Evolutionary conservation across 2,888 invertebrate genomes (phyloP).

Genomic region (Diaphora mendica): DNA sequence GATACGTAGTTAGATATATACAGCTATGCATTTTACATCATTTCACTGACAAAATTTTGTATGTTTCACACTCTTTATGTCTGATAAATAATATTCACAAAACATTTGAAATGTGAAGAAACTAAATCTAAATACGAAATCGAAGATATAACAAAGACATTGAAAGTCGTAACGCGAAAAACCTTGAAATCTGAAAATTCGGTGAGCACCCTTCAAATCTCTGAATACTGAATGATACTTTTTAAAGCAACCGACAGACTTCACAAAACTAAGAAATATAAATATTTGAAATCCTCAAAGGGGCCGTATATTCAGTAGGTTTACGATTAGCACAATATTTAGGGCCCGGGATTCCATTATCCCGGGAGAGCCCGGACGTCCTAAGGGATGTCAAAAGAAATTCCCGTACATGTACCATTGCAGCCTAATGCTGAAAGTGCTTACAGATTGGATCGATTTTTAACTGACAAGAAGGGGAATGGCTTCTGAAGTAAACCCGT

Average conservation of each 20-base stretch:
- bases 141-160: neutral
- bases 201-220: neutral
- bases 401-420: slow-evolving; percentile 54
- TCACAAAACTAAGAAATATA: neutral
- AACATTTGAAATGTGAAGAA: neutral
- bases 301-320: slow-evolving; percentile 21
- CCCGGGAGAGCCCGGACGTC: slow-evolving; percentile 60
- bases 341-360: slow-evolving; percentile 74
- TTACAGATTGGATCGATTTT: slow-evolving; percentile 7
- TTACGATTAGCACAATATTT: slow-evolving; percentile 66
- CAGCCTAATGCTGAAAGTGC: slow-evolving; percentile 48
- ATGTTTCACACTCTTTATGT: neutral
- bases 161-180: neutral
- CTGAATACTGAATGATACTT: slow-evolving; percentile 10
- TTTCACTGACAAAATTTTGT: neutral
- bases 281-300: neutral
- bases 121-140: neutral
- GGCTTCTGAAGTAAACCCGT: neutral
- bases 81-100: neutral
- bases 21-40: neutral
- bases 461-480: neutral
- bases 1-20: neutral
- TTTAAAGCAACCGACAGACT: neutral
- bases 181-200: neutral
- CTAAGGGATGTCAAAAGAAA: slow-evolving; percentile 73